phyloP scores from a whole-genome alignment of 2,888 invertebrate genomes.

The Temnothorax rugatulus region DNA sequence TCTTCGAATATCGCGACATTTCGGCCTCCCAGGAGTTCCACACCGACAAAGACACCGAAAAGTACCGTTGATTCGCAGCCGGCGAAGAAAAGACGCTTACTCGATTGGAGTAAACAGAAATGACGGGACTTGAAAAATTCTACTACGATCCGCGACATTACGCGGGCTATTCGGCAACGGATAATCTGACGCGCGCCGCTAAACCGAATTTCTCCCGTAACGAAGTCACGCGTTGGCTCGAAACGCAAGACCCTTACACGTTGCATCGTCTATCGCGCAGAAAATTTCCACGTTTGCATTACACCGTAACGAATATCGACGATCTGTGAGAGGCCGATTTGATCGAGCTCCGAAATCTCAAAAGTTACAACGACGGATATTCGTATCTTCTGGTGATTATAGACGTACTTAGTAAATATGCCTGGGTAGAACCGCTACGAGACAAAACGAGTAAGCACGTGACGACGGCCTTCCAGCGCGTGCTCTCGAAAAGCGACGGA shows the following conservation, averaged over 20 bases:
- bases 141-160: neutral
- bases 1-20: too few species aligned
- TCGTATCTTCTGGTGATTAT: neutral
- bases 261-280: neutral
- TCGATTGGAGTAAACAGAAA: too few species aligned
- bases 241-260: neutral
- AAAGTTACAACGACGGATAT: neutral
- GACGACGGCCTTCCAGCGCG: too few species aligned
- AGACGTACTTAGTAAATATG: neutral
- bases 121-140: too few species aligned
- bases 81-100: too few species aligned
- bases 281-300: neutral
- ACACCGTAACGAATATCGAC: neutral
- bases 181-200: neutral
- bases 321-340: neutral
- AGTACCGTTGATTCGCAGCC: too few species aligned
- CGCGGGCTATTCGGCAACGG: neutral
- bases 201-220: neutral
- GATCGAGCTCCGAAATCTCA: neutral
- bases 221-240: neutral
- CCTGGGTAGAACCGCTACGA: neutral
- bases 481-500: neutral
- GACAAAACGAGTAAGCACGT: neutral
- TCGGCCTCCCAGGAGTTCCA: too few species aligned
- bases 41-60: too few species aligned